These are phyloP conservation scores for Volucella inanis DNA, from an alignment of 2,888 invertebrate genomes.

Conservation along the genomic window DNA sequence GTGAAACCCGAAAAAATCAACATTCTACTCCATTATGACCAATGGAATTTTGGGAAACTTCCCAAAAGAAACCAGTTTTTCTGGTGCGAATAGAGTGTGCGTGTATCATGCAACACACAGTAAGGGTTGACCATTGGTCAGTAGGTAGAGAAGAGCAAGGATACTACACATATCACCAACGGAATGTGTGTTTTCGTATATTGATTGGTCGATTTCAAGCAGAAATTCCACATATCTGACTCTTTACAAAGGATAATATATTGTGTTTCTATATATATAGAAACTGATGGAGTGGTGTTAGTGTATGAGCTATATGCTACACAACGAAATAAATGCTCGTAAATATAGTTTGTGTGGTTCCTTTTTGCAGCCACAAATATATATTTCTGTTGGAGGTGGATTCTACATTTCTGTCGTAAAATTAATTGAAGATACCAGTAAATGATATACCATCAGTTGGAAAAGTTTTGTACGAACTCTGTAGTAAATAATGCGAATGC, in stretches of 20 bases:
- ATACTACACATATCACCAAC: slow-evolving; percentile 41
- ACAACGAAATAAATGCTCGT: not conserved
- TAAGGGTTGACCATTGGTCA: slow-evolving; percentile 75
- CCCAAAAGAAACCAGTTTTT: slow-evolving; percentile 69
- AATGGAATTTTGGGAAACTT: slow-evolving; percentile 70
- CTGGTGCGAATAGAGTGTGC: slow-evolving; percentile 66
- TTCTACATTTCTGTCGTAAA: slow-evolving; percentile 7
- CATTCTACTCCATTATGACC: slow-evolving; percentile 55
- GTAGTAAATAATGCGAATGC: too few species aligned
- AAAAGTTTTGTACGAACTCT: too few species aligned
- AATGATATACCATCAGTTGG: too few species aligned
- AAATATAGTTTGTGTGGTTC: slow-evolving; percentile 30
- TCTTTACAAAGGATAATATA: slow-evolving; percentile 35
- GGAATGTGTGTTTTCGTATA: slow-evolving; percentile 65
- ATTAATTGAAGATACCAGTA: slow-evolving; percentile 3
- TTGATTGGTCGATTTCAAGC: slow-evolving; percentile 65
- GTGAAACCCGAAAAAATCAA: slow-evolving; percentile 32
- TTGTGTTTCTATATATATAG: not conserved
- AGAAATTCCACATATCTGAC: not conserved
- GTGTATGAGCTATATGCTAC: slow-evolving; percentile 11
- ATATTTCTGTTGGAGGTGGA: slow-evolving; percentile 16
- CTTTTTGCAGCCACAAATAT: not conserved
- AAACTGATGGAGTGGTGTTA: slow-evolving; percentile 22
- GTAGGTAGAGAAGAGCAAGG: slow-evolving; percentile 59
- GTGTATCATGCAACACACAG: slow-evolving; percentile 25